These are phyloP conservation scores for Epistrophe eligans DNA, from an alignment of 2,888 invertebrate species.

Conservation along the genomic window DNA sequence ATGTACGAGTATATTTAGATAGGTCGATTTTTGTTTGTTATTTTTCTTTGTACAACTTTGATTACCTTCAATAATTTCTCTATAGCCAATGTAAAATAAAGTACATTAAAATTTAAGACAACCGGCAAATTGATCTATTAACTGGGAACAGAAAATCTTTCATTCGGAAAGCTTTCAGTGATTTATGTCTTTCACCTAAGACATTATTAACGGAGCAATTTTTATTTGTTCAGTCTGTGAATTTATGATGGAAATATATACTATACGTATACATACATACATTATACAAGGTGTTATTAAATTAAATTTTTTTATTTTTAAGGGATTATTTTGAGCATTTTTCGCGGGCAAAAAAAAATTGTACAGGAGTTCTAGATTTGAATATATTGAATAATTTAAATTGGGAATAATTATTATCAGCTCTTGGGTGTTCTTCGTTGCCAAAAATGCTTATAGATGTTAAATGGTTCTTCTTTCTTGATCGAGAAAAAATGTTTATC, in stretches of 20 bases:
- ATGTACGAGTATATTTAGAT: too few relatives aligned
- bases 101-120: neutral
- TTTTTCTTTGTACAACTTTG: neutral
- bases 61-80: neutral
- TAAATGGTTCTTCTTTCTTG: too few relatives aligned
- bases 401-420: too few relatives aligned
- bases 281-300: neutral
- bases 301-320: neutral
- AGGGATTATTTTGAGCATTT: neutral
- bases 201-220: neutral
- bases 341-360: neutral
- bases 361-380: too few relatives aligned
- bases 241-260: neutral
- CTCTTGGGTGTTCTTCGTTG: too few relatives aligned
- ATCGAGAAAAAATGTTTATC: too few relatives aligned
- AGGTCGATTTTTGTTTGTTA: neutral
- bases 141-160: constrained; percentile 1
- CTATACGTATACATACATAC: too few relatives aligned
- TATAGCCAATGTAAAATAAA: neutral
- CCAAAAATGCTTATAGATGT: too few relatives aligned
- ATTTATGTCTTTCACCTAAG: constrained; percentile 4
- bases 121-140: neutral
- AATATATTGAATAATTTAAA: too few relatives aligned
- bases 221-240: neutral
- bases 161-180: neutral